Percentiles rank a stretch among this genome's conserved stretches.
These are phyloP conservation scores for Ornithorhynchus anatinus DNA, from an alignment of 2,113 vertebrate genomes.

Conservation along the genomic window DNA sequence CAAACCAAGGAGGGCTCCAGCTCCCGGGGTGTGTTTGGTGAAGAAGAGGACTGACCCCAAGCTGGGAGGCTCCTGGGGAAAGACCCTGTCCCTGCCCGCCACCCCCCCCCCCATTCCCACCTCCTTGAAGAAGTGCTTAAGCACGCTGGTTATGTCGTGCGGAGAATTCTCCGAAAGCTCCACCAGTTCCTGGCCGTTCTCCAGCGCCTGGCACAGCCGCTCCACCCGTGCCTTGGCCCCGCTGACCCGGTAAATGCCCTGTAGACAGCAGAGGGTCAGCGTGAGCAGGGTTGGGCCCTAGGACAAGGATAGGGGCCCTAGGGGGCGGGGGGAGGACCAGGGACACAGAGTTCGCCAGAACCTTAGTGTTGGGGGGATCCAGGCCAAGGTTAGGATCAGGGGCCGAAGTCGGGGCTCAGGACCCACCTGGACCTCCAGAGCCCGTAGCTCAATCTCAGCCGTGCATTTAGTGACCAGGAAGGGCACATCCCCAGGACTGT, in stretches of 20 bases:
- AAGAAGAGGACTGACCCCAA: too few species aligned
- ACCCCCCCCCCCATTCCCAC: constrained; percentile 49
- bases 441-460: constrained; percentile 85
- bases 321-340: neutral
- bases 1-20: too few species aligned
- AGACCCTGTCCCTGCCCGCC: neutral
- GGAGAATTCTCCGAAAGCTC: constrained; percentile 89
- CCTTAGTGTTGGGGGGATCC: too few species aligned
- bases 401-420: neutral
- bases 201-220: constrained; percentile 88
- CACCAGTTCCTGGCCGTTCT: constrained; percentile 81
- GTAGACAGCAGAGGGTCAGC: neutral
- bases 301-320: neutral
- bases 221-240: constrained; percentile 89
- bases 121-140: constrained; percentile 94
- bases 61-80: too few species aligned
- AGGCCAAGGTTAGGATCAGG: neutral
- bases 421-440: constrained; percentile 83
- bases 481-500: constrained; percentile 80
- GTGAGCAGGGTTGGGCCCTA: neutral
- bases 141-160: constrained; percentile 86
- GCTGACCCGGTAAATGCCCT: constrained; percentile 92
- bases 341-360: too few species aligned
- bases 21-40: too few species aligned
- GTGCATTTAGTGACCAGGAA: constrained; percentile 86